Conservation (phyloP, 2,888 invertebrate species). For the Pteria penguin region DNA sequence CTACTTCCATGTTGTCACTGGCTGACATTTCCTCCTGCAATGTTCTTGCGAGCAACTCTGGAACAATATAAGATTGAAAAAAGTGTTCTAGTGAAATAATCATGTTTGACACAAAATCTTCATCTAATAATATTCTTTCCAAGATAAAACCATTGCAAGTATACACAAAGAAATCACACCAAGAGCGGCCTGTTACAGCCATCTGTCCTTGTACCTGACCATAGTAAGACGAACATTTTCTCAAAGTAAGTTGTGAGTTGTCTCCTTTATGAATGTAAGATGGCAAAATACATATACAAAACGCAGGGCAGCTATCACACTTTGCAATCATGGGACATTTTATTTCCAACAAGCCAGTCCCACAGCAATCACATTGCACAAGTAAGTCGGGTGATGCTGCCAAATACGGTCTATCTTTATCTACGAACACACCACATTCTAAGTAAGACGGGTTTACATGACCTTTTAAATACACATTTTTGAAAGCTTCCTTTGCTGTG, state of each 20-base stretch:
- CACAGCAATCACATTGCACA: slow-evolving; percentile 25
- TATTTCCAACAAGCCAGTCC: slow-evolving; percentile 19
- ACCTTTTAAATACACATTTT: neutral
- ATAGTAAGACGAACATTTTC: slow-evolving; percentile 1
- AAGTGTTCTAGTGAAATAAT: neutral
- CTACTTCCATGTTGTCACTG: neutral
- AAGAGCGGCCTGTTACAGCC: neutral
- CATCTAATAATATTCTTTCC: neutral
- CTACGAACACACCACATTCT: slow-evolving; percentile 21
- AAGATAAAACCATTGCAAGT: slow-evolving; percentile 8
- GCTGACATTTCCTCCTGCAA: neutral
- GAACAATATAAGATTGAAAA: neutral
- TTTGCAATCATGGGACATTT: slow-evolving; percentile 25
- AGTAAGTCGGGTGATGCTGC: slow-evolving; percentile 16
- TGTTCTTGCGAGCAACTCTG: neutral
- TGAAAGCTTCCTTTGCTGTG: neutral
- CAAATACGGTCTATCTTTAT: neutral
- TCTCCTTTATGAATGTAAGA: neutral
- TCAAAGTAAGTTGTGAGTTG: neutral
- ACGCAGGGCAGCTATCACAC: slow-evolving; percentile 4
- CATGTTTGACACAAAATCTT: neutral
- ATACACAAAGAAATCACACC: slow-evolving; percentile 7
- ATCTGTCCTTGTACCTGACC: neutral
- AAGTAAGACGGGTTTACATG: neutral
- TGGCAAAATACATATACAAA: slow-evolving; percentile 22